These are phyloP conservation scores for Stegana nigrithorax DNA, from an alignment of 2,888 invertebrate genomes.

Conservation along the genomic window DNA sequence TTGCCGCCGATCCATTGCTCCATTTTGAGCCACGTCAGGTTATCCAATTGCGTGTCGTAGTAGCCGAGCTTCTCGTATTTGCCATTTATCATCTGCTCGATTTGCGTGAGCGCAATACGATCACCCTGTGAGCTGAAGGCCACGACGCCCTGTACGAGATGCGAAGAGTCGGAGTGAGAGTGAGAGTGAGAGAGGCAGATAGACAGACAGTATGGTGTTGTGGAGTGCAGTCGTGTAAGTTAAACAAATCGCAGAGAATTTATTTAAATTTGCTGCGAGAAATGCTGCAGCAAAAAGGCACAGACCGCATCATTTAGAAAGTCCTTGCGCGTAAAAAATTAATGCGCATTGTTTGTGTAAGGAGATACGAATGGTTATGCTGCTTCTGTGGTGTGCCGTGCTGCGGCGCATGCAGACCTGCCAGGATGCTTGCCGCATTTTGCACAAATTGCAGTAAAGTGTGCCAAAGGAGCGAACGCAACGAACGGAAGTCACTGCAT, in stretches of 20 bases:
- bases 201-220: no score
- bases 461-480: not conserved
- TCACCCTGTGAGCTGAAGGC: slow-evolving; percentile 99
- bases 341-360: not conserved
- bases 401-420: no score
- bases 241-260: not conserved
- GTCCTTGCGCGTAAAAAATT: slow-evolving; percentile 4
- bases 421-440: not conserved
- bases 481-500: not conserved
- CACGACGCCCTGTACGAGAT: slow-evolving; percentile 93
- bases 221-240: not conserved
- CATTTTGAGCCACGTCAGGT: slow-evolving; percentile 91
- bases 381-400: no score
- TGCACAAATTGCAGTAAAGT: not conserved
- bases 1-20: slow-evolving; percentile 89
- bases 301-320: not conserved
- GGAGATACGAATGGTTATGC: no score
- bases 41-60: slow-evolving; percentile 95
- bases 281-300: not conserved
- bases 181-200: no score
- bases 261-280: not conserved
- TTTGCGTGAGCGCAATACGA: slow-evolving; percentile 97
- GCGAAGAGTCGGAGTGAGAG: no score
- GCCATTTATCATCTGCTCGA: slow-evolving; percentile 96
- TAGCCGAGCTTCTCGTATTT: slow-evolving; percentile 94